Evolutionary conservation across 2,113 vertebrate species (phyloP).

Genomic region (Natator depressus): DNA sequence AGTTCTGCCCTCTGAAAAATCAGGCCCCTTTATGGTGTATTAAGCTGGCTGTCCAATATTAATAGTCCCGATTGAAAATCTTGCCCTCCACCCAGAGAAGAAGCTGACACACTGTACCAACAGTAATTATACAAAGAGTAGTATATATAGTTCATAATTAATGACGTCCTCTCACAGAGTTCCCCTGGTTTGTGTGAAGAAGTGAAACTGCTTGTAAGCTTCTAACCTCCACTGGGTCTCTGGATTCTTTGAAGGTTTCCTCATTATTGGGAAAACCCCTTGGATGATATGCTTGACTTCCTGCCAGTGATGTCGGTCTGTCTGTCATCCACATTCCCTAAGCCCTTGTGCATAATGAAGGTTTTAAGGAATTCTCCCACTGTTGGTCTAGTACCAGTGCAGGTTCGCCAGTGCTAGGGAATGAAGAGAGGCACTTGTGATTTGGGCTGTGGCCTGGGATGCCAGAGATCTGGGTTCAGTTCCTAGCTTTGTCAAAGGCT

Average conservation of each 20-base stretch:
- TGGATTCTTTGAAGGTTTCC: constrained; percentile 64
- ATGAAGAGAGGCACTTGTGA: background rate
- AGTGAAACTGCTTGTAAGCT: constrained; percentile 45
- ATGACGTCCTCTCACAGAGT: constrained; percentile 25
- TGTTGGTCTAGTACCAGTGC: background rate
- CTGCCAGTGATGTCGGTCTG: constrained; percentile 56
- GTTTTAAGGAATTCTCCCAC: constrained; percentile 27
- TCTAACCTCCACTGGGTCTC: constrained; percentile 51
- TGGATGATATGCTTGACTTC: constrained; percentile 46
- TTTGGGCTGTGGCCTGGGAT: background rate
- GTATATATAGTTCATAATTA: constrained; percentile 62
- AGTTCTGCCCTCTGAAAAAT: background rate
- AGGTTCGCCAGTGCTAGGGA: background rate
- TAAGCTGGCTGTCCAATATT: background rate
- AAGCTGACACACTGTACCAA: background rate
- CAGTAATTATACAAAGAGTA: constrained; percentile 28
- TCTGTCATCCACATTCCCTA: constrained; percentile 28
- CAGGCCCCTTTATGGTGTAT: background rate
- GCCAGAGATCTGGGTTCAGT: background rate
- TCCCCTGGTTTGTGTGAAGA: constrained; percentile 29
- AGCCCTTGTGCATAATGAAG: constrained; percentile 30
- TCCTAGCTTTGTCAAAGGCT: background rate
- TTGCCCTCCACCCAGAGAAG: constrained; percentile 2
- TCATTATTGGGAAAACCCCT: constrained; percentile 66
- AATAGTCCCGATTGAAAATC: background rate